Evolutionary conservation across 2,113 vertebrate genomes (phyloP), one percentile per base, ranked within the genome.

Genomic region (Pygoscelis adeliae): DNA sequence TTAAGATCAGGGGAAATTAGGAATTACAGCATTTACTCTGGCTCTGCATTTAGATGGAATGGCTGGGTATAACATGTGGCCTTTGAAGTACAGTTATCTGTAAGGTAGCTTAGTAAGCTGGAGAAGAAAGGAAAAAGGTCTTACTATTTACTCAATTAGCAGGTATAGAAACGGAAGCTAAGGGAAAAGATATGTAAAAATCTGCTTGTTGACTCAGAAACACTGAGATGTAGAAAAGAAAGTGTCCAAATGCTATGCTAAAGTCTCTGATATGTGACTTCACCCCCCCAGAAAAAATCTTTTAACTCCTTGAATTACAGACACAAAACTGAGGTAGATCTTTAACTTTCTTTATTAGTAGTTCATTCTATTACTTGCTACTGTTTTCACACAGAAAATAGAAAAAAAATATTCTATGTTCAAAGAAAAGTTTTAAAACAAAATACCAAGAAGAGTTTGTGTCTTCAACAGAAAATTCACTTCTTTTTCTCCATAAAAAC

Each of bases 1-100:
- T 92, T 93, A 89, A 70, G 53, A 65, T 86, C 49, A 81, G 78
- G 76, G 55, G 36, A 95, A 95, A 93, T 84, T 90, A 92, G 47
- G 83, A 93, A 93, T 95, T 87, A 84, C 16, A 78, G 69, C 34
- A 74, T 93, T 96, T 94, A 50, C 12, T 84, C 55, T 47, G 20
- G 34, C 47, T 94, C 83, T 96, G 80, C 56, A 87, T 93, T 93
- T 92, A 83, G 36, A 63, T 80, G 38, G 62, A 88, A 83, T 58
- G 26, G 10, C 62, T 91, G 42, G 6, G 34, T 65, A 27, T 85
- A 82, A 63, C 32, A 91, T 5, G 3, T 2, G 7, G 62, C 74
- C 74, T 96, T 97, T 97, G 89, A 96, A 96, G 78, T 91, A 83
- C 38, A 76, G 25, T 80, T 94, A 83, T 93, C 56, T 3, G 13